phyloP scores from a whole-genome alignment of 2,113 vertebrate species.

The Phylloscopus trochiloides region DNA sequence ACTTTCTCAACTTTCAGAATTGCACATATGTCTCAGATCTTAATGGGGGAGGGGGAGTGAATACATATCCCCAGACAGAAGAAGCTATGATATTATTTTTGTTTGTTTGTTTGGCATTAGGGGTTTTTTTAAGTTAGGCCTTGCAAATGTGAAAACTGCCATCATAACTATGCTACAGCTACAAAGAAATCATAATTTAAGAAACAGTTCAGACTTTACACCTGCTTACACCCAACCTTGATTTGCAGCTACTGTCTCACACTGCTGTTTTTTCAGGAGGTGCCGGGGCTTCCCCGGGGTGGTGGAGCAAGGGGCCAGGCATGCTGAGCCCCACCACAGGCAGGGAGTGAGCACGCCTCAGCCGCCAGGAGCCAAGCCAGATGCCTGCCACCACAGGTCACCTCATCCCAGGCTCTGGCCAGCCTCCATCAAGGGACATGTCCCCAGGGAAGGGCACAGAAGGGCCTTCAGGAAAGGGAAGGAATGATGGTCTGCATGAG shows the following conservation, averaged over 20 bases:
- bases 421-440: background rate
- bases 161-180: background rate
- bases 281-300: fast-evolving
- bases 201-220: background rate
- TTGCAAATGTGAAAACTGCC: background rate
- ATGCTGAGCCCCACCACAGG: background rate
- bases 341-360: fast-evolving
- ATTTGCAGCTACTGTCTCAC: background rate
- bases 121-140: background rate
- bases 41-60: fast-evolving
- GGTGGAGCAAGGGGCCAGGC: background rate
- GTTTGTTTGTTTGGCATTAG: background rate
- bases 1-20: background rate
- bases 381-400: background rate
- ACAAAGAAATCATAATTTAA: background rate
- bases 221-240: background rate
- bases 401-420: background rate
- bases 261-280: background rate
- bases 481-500: background rate
- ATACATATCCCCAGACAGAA: background rate
- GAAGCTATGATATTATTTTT: background rate
- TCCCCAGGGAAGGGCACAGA: background rate
- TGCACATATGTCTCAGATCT: background rate
- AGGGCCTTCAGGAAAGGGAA: background rate
- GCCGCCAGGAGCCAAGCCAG: background rate